These are phyloP conservation scores for Chitala chitala DNA, from an alignment of 2,113 vertebrate species.

Conservation along the genomic window DNA sequence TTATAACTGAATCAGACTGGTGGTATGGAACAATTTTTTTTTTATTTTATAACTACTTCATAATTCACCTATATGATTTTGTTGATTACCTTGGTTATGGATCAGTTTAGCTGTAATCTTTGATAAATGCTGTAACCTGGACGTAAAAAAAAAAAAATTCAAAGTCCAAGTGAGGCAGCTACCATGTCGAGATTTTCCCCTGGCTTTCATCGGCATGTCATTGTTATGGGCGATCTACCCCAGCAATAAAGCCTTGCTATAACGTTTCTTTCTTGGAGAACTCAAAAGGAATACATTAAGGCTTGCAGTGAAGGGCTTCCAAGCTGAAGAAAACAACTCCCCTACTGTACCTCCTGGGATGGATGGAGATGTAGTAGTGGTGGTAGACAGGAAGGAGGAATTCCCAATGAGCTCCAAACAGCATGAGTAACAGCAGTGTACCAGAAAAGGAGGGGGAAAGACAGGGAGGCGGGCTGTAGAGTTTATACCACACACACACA, in stretches of 20 bases:
- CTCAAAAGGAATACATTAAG: slow-evolving; percentile 51
- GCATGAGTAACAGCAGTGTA: slow-evolving; percentile 47
- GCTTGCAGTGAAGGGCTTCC: slow-evolving; percentile 46
- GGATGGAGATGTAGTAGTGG: slow-evolving; percentile 47
- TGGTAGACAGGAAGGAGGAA: slow-evolving; percentile 49
- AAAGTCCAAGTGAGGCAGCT: slow-evolving; percentile 1
- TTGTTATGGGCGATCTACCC: slow-evolving; percentile 57
- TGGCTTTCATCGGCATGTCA: slow-evolving; percentile 34
- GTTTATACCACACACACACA: not conserved
- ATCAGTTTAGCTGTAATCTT: slow-evolving; percentile 10
- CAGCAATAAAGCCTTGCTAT: slow-evolving; percentile 58
- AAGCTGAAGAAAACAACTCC: slow-evolving; percentile 49
- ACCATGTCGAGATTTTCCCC: not conserved
- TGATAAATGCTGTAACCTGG: slow-evolving; percentile 11
- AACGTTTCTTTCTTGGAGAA: slow-evolving; percentile 48
- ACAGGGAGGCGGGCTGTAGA: too few species aligned
- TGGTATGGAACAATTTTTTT: slow-evolving; percentile 17
- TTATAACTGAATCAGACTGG: not conserved
- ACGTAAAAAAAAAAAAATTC: slow-evolving; percentile 21
- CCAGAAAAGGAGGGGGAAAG: not conserved
- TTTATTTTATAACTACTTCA: not conserved
- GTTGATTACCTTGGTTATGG: not conserved
- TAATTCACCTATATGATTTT: not conserved
- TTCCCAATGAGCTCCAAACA: slow-evolving; percentile 65
- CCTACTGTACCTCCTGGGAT: slow-evolving; percentile 53